A percentile compares a stretch with the other conserved stretches of the same genome.
These are phyloP conservation scores for Peromyscus melanophrys DNA, from an alignment of 2,797 vertebrate species.

Conservation along the genomic window DNA sequence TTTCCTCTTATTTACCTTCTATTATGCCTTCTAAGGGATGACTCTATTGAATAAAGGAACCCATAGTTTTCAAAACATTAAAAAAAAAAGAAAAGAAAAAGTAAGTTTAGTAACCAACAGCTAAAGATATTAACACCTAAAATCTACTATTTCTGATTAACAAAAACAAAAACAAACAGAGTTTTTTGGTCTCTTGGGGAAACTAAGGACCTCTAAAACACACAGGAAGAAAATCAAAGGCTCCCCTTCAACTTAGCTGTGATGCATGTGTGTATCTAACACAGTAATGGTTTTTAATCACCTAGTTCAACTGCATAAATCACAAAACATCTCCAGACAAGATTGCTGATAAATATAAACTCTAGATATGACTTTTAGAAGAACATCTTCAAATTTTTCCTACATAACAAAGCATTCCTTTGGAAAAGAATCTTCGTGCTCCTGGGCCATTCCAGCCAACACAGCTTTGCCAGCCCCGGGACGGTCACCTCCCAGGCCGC, in stretches of 20 bases:
- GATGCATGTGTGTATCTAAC: constrained; percentile 69
- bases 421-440: constrained; percentile 86
- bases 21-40: constrained; percentile 71
- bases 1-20: constrained; percentile 73
- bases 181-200: constrained; percentile 82
- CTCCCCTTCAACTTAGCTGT: constrained; percentile 74
- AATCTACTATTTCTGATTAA: constrained; percentile 77
- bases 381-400: constrained; percentile 89
- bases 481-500: constrained; percentile 79
- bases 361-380: constrained; percentile 88
- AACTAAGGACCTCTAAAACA: constrained; percentile 79
- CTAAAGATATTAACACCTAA: constrained; percentile 82
- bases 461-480: constrained; percentile 63
- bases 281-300: constrained; percentile 78
- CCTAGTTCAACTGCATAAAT: constrained; percentile 84
- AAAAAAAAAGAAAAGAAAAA: constrained; percentile 73
- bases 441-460: constrained; percentile 81
- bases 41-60: constrained; percentile 72
- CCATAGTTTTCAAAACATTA: constrained; percentile 60
- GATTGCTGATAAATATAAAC: constrained; percentile 86
- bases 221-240: constrained; percentile 79
- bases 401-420: constrained; percentile 89
- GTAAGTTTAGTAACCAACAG: constrained; percentile 79
- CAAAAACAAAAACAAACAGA: constrained; percentile 39
- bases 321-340: constrained; percentile 84